Base-by-base conservation (phyloP, 2,888 invertebrate species). In the Thymelicus lineola region DNA sequence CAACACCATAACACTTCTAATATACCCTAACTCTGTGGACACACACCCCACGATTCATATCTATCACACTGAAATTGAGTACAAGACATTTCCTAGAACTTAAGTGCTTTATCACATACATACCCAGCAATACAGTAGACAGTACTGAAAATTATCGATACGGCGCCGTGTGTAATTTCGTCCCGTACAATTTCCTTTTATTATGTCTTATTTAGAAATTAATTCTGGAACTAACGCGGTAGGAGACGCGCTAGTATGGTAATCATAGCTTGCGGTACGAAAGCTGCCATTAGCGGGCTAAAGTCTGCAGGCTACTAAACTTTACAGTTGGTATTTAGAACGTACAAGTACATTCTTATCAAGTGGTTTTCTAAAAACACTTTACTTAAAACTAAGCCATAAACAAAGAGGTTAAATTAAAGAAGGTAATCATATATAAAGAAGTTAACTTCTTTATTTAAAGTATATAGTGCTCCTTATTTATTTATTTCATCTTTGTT, bases 161-260 rank as follows among this genome's bases (percentile, higher is more conserved):
- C 53, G 5, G 17, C 9, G 14, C 12, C 45, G 61, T 55, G 14
- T 36, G 46, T 20, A 35, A 14, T 68, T 62, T 55, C 7, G 45
- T 15, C 36, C 55, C 55, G 46, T 58, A 65, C 62, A 53, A 71
- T 73, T 58, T 72, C 59, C 70, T n/a, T 36, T 36, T 45, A 62
- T 80, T 77, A 84, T 81, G 82, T 83, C 84, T 84, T 83, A 85
- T 80, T 84, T 76, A 79, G 77, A 71, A 72, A 76, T 76, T 50
- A 63, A 60, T 66, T 62, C 71, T 67, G 67, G 74, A 63, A 69
- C 63, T 17, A 58, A 71, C 58, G 65, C 71, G 75, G 75, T 75
- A 73, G 72, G 71, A 76, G 75, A 73, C 77, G 76, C 79, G 82
- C 81, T 60, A 79, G 79, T 80, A 74, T 75, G 79, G 77, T 83